Evolutionary conservation across 2,113 vertebrate species (phyloP), one percentile per base, ranked within the genome.

Genomic region (Urocynchramus pylzowi): DNA sequence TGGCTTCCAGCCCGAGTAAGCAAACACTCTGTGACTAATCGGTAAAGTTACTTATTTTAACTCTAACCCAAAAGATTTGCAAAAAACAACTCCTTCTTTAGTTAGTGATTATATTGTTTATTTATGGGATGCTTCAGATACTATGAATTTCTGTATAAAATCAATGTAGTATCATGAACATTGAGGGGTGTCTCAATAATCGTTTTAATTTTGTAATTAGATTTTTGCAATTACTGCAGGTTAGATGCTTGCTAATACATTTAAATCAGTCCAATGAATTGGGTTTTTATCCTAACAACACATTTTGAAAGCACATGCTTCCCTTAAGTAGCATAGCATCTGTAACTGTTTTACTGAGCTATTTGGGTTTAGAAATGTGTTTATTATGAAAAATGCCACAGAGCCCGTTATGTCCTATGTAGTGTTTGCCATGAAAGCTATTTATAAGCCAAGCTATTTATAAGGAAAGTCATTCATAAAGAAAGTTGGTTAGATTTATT

Each of bases 381-480:
- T 95, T 90, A 56, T 96, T 74, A 88, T 82, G 75, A 94, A 95
- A 96, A 94, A 92, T 67, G 85, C 85, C 88, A 96, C 78, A 35
- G 68, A 95, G 80, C 60, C 61, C 9, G 52, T 89, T 95, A 69
- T 61, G 63, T 83, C 84, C 85, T 88, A 39, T 74, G 85, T 89
- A 78, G 79, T 80, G 59, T 81, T 93, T 93, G 73, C 93, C 68
- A 71, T 71, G n/a, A 41, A 78, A 85, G 86, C 79, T 93, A 87
- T 93, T 96, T 94, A 87, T 91, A 93, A 90, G 67, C 57, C n/a
- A 89, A 77, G 94, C 87, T 95, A 90, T 95, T 95, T 94, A 83
- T 87, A 89, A 93, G 61, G 77, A 11, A 78, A 96, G n/a, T 84
- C 57, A 95, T 95, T 96, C 86, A 92, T 71, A 96, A 90, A 76